Conservation (phyloP, 2,113 vertebrate species). For the Meles meles region DNA sequence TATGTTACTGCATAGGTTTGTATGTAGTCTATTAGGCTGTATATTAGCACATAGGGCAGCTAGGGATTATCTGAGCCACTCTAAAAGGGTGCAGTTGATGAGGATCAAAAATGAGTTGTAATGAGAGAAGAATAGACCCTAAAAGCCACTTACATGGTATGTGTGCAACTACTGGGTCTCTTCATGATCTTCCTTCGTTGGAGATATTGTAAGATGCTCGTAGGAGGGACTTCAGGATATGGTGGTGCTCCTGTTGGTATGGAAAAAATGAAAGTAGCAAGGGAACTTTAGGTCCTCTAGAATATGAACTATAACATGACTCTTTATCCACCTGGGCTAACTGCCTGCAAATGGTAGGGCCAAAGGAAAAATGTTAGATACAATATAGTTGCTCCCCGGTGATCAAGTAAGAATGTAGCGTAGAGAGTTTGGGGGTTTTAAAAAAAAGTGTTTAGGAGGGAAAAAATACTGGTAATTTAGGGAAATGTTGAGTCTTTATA, state of each 20-base stretch:
- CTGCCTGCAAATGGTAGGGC: neutral
- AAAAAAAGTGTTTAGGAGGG: neutral
- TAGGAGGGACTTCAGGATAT: slow-evolving; percentile 89
- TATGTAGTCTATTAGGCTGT: neutral
- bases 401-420: neutral
- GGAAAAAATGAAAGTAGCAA: slow-evolving; percentile 18
- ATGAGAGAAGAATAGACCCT: neutral
- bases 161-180: slow-evolving; percentile 88
- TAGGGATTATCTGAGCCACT: neutral
- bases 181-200: slow-evolving; percentile 90
- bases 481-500: neutral
- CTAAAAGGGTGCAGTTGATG: neutral
- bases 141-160: slow-evolving; percentile 84
- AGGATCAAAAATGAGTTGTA: neutral
- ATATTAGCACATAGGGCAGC: neutral
- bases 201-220: slow-evolving; percentile 89
- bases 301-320: neutral
- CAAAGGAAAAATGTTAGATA: neutral
- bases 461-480: neutral
- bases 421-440: neutral
- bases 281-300: neutral
- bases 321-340: neutral
- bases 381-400: neutral
- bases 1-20: neutral
- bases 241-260: slow-evolving; percentile 89